Base-by-base conservation (phyloP, 1,140 invertebrate genomes). In the Drosophila funebris region DNA sequence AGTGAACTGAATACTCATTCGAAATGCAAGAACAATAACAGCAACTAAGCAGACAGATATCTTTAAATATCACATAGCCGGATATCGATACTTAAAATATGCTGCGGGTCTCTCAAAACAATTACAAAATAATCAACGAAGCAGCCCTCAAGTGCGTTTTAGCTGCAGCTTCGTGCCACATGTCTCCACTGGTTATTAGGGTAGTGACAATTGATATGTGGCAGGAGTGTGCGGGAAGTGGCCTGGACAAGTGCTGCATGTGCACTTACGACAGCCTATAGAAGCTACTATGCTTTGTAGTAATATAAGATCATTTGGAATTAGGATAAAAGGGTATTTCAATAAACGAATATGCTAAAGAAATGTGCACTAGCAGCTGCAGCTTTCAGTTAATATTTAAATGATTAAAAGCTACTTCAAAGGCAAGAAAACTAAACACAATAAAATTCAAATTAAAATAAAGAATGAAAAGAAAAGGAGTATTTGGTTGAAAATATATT, bases 161-260 rank as follows among this genome's bases (percentile, higher is more conserved):
- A 66, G 73, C 72, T 64, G 24, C 66, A 56, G 39, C 37, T 48
- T 72, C 54, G 56, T 39, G 33, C 41, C 80, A 82, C 79, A 83
- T 75, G 79, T 75, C 64, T 69, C 63, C 41, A 16, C 54, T 52
- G 22, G 53, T 72, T 75, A 78, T 84, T 84, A 80, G 68, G 73
- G 56, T 70, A 77, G 82, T 70, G 81, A 71, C 82, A 81, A 87
- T 68, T 81, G 81, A 81, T 68, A 81, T 85, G 73, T 67, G 76
- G 70, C 73, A 73, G 48, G 46, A 39, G 31, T 14, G 33, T 14
- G 43, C 14, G 44, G 33, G 33, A 27, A 33, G 29, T 29, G 6
- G 11, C 20, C 37, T 8, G 20, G 13, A 29, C 7, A 66, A 57
- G 52, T 50, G 43, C n/a, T n/a, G 6, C 20, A 24, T 13, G 39